These are phyloP conservation scores for Carlito syrichta DNA, from an alignment of 2,113 vertebrate species.

Conservation along the genomic window DNA sequence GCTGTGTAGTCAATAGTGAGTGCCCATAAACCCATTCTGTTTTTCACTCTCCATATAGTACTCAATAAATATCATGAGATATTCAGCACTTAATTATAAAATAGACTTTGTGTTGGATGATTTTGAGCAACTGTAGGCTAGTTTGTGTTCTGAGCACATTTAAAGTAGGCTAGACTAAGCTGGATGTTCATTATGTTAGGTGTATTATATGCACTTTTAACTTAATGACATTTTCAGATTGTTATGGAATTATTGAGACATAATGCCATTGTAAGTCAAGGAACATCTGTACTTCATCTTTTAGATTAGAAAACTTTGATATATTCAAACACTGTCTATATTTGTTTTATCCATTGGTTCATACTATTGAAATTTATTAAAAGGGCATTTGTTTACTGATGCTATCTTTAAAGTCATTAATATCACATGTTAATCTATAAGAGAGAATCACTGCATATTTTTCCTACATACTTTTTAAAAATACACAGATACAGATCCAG, in stretches of 20 bases:
- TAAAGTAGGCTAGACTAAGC: neutral
- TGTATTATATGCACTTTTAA: neutral
- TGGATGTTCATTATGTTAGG: neutral
- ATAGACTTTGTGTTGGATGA: neutral
- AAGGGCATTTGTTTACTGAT: neutral
- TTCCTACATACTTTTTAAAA: neutral
- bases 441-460: neutral
- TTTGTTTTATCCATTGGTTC: neutral
- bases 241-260: neutral
- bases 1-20: neutral
- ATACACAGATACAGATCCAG: neutral
- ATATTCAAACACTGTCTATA: neutral
- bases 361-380: neutral
- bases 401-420: neutral
- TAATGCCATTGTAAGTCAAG: neutral
- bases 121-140: neutral
- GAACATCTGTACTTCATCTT: neutral
- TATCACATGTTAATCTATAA: neutral
- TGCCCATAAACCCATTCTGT: neutral
- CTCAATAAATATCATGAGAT: neutral
- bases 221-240: neutral
- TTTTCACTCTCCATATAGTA: neutral
- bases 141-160: neutral
- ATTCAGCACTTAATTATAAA: neutral
- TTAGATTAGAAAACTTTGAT: neutral